Evolutionary conservation across 2,888 invertebrate species (phyloP).

Genomic region (Noctua janthe): DNA sequence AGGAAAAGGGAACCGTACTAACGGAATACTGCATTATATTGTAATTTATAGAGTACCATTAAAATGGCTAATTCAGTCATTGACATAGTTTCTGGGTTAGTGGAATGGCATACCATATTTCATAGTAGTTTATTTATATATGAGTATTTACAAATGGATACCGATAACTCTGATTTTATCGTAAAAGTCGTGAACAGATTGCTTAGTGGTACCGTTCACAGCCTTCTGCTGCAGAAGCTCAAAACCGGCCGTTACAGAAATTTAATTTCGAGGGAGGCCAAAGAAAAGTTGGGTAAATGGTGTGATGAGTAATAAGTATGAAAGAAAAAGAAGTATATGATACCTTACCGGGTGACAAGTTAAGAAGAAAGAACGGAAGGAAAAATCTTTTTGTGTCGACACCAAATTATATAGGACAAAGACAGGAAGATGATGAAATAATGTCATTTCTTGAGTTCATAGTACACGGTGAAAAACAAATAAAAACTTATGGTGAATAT

Average conservation of each 20-base stretch:
- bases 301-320: background rate
- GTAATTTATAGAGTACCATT: slow-evolving; percentile 80
- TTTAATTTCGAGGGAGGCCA: background rate
- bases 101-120: slow-evolving; percentile 67
- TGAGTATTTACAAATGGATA: slow-evolving; percentile 52
- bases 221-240: no score
- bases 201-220: background rate
- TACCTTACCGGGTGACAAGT: no score
- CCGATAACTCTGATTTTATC: slow-evolving; percentile 27
- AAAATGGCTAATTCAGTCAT: slow-evolving; percentile 82
- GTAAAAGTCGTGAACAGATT: slow-evolving; percentile 34
- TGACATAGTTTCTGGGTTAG: slow-evolving; percentile 78
- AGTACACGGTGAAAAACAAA: background rate
- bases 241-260: background rate
- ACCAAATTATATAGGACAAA: background rate
- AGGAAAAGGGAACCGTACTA: slow-evolving; percentile 52
- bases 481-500: no score
- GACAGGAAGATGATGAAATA: background rate
- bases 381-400: background rate
- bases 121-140: slow-evolving; percentile 64
- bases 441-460: slow-evolving; percentile 2
- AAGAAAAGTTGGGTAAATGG: background rate
- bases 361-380: background rate
- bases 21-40: slow-evolving; percentile 64
- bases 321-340: background rate